Evolutionary conservation across 2,113 vertebrate species (phyloP).

Genomic region (Loxodonta africana): DNA sequence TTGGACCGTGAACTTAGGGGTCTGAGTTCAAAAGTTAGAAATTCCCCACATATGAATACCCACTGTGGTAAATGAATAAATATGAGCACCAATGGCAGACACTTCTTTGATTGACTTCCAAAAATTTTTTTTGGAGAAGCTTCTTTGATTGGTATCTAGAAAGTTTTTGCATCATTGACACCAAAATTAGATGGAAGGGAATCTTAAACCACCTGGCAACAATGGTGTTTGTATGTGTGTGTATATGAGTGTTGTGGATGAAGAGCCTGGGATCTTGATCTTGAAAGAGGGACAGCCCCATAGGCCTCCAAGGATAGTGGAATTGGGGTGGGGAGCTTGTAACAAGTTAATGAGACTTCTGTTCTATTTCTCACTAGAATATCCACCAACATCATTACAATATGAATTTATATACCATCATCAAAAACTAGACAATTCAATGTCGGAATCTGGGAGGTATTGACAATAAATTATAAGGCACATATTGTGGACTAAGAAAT

Average conservation of each 20-base stretch:
- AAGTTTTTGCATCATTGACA: slow-evolving; percentile 29
- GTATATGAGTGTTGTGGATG: not conserved
- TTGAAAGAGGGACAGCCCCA: not conserved
- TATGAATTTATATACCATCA: not conserved
- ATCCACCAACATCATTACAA: not conserved
- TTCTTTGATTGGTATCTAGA: slow-evolving; percentile 41
- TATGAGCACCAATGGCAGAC: not conserved
- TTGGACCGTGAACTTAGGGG: not conserved
- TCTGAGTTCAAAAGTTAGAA: slow-evolving; percentile 19
- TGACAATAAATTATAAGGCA: not conserved
- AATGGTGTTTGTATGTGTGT: not conserved
- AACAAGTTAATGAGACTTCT: not conserved
- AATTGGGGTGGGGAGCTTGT: not conserved
- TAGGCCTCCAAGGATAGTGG: not conserved
- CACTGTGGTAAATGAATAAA: not conserved
- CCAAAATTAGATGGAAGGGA: slow-evolving; percentile 55
- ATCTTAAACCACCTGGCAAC: slow-evolving; percentile 3
- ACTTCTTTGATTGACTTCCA: slow-evolving; percentile 27
- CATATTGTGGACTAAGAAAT: not conserved
- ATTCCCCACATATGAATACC: not conserved
- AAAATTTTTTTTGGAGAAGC: not conserved
- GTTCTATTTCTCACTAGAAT: slow-evolving; percentile 23
- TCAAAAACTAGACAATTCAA: not conserved
- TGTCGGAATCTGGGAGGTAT: not conserved
- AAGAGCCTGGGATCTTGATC: not conserved